phyloP scores from a whole-genome alignment of 2,113 vertebrate genomes.

The Megaceryle torquata region DNA sequence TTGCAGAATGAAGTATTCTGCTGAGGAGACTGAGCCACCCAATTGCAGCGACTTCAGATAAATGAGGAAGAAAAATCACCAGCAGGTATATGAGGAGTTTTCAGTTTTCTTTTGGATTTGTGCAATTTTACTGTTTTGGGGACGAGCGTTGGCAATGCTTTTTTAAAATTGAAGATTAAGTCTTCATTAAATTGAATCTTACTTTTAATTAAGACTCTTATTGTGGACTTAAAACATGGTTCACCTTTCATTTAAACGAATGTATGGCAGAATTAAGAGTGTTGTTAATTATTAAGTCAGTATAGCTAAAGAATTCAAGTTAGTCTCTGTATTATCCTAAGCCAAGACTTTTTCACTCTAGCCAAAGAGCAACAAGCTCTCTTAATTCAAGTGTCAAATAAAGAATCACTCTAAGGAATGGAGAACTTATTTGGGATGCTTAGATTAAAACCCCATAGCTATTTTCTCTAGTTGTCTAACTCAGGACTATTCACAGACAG shows the following conservation, averaged over 20 bases:
- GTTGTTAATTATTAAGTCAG: background rate
- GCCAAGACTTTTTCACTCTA: background rate
- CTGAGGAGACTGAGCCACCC: background rate
- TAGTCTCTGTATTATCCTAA: background rate
- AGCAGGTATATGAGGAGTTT: background rate
- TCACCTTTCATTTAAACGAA: background rate
- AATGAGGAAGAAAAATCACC: background rate
- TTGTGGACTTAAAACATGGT: background rate
- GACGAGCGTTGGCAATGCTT: rapidly evolving
- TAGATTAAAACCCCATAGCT: background rate
- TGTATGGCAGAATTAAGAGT: background rate
- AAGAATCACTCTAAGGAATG: background rate
- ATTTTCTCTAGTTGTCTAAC: background rate
- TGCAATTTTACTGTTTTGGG: background rate
- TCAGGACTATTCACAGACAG: background rate
- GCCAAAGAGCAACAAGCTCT: background rate
- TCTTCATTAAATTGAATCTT: background rate
- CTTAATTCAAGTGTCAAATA: background rate
- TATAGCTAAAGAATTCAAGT: background rate
- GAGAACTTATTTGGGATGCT: background rate
- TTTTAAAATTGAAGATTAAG: background rate
- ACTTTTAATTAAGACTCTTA: background rate
- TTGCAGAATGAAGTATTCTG: background rate
- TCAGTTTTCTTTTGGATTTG: background rate
- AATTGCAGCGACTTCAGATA: background rate